Conservation (phyloP, 2,888 invertebrate genomes). For the Tolmerus cingulatus region DNA sequence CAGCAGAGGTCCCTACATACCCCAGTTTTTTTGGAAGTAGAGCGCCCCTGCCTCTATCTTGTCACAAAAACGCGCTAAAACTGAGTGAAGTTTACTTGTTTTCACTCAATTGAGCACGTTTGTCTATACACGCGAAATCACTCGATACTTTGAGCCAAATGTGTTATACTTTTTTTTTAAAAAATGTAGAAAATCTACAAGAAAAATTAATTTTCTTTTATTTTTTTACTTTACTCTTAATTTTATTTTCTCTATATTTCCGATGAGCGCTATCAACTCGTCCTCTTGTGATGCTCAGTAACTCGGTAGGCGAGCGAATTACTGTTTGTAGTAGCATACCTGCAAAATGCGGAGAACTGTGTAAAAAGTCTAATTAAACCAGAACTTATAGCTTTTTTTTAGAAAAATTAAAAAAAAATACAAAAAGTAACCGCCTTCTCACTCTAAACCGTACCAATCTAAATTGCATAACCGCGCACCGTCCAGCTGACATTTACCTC, state of each 20-base stretch:
- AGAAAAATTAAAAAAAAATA: background rate
- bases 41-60: background rate
- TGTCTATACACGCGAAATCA: slow-evolving; percentile 37
- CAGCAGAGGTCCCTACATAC: background rate
- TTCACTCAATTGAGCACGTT: slow-evolving; percentile 50
- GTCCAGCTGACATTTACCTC: background rate
- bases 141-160: slow-evolving; percentile 60
- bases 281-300: slow-evolving; percentile 18
- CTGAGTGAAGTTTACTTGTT: slow-evolving; percentile 10
- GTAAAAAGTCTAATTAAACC: slow-evolving; percentile 27
- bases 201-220: background rate
- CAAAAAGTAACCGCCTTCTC: background rate
- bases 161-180: slow-evolving; percentile 57
- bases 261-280: slow-evolving; percentile 19
- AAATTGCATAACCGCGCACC: background rate
- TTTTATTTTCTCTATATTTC: background rate
- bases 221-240: background rate
- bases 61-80: slow-evolving; percentile 24
- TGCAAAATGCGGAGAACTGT: slow-evolving; percentile 13
- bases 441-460: background rate
- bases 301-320: slow-evolving; percentile 20
- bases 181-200: slow-evolving; percentile 6
- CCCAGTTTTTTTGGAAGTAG: background rate
- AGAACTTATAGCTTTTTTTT: slow-evolving; percentile 24
- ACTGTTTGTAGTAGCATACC: background rate